Base-by-base conservation (phyloP, 2,113 vertebrate species). In the Apistogramma diplotaenia region DNA sequence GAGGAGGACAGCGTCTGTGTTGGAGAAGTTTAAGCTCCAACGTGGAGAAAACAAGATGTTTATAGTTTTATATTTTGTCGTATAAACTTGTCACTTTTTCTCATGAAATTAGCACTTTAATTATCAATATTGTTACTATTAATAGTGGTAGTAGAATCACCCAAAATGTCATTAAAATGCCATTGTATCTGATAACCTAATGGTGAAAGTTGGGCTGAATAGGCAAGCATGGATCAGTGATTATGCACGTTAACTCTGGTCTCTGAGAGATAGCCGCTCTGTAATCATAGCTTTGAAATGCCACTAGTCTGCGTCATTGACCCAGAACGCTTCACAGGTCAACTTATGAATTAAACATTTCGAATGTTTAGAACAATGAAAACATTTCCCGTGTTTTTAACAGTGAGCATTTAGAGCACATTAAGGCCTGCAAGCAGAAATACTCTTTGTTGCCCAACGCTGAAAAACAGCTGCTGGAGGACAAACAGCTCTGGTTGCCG, bases 251-350 rank as follows among this genome's bases (percentile, higher is more conserved):
- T 4, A 29, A 19, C 23, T 49, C 40, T 0, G 8, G 0, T 27
- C 62, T 1, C 23, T 1, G 5, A 67, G 62, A 49, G 19, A 49
- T 19, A 67, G 62, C 40, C 46, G 40, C 9, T 49, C 3, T 67
- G 62, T 0, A 23, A 18, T 29, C 0, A 1, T 27, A 67, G 40
- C 23, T 49, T 49, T 67, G 16, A 67, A 49, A 67, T 67, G 40
- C 16, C 62, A 67, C 23, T 40, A 49, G 40, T 67, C 49, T 67
- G 49, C 40, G 27, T 67, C 62, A 65, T 37, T 8, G 0, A 43
- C 61, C 37, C 37, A 67, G 40, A 4, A 67, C 8, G 40, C 23
- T 49, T 0, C 0, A 0, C 0, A 2, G 40, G 62, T 67, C 40
- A 67, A 27, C 40, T 67, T 67, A 67, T 67, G 40, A 4, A 67